Base-by-base conservation (phyloP, 2,888 invertebrate genomes). In the Corythucha ciliata region DNA sequence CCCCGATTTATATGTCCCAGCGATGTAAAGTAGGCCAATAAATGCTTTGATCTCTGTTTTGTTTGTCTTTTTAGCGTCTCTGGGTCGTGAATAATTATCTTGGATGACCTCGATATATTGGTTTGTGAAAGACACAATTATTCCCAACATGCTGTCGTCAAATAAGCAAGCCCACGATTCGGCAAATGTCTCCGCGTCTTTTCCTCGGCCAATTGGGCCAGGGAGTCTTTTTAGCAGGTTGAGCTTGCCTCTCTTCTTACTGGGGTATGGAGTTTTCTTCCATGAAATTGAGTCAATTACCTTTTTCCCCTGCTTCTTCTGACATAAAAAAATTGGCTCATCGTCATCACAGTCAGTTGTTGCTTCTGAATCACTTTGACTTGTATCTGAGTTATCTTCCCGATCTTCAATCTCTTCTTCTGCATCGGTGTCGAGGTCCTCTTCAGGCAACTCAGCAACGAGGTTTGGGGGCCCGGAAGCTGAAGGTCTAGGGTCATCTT, bases 101-200 rank as follows among this genome's bases (percentile, higher is more conserved):
- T 36, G n/a, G n/a, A n/a, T n/a, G n/a, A n/a, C n/a, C n/a, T n/a
- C n/a, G n/a, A n/a, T n/a, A n/a, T 60, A 59, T 52, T 58, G 48
- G 51, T 63, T 62, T 10, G 62, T 63, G 53, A 55, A 58, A 45
- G 54, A 52, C 7, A 61, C 58, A 26, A 62, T 59, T 12, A 59
- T 52, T 20, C 57, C 54, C 25, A 63, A 39, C 47, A 63, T 58
- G 25, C 56, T 48, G 21, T 54, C 48, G 41, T 53, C 40, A 44
- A 61, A 54, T 33, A 63, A 54, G 46, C 41, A 52, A 29, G 53
- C 34, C 59, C 58, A 60, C 32, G 51, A 56, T 48, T 59, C 57
- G 44, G 48, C 24, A 51, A 54, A 46, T 45, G 54, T 58, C 52
- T 54, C 34, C 51, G 54, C 49, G 52, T 53, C 49, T 46, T 51